Evolutionary conservation across 1,140 invertebrate genomes (phyloP).

Genomic region (Lepeophtheirus salmonis): DNA sequence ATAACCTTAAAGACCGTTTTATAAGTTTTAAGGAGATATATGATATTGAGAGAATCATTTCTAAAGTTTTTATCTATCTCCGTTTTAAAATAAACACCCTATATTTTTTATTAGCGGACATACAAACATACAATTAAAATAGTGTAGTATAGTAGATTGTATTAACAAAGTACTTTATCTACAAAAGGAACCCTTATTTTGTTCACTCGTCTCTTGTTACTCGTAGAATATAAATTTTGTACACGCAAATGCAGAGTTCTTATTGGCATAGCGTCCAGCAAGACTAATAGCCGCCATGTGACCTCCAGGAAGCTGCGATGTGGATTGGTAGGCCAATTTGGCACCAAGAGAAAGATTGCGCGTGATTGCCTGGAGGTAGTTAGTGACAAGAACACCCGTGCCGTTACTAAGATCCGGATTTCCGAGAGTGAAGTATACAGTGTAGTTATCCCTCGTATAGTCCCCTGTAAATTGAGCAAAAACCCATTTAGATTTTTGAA

Average conservation of each 20-base stretch:
- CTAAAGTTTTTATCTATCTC: too few relatives aligned
- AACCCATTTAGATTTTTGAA: constrained; percentile 68
- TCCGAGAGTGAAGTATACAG: constrained; percentile 62
- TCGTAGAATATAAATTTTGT: too few relatives aligned
- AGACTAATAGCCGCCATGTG: constrained; percentile 64
- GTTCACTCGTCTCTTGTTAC: too few relatives aligned
- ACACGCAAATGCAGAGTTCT: constrained; percentile 39
- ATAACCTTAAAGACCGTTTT: too few relatives aligned
- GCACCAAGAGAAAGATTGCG: constrained; percentile 60
- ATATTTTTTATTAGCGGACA: too few relatives aligned
- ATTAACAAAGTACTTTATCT: too few relatives aligned
- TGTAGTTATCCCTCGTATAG: constrained; percentile 67
- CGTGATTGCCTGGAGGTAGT: constrained; percentile 76
- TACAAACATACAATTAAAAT: too few relatives aligned
- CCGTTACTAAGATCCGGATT: constrained; percentile 72
- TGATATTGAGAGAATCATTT: too few relatives aligned
- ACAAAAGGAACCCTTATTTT: too few relatives aligned
- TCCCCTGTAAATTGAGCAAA: constrained; percentile 68
- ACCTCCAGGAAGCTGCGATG: constrained; percentile 60
- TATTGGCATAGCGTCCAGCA: constrained; percentile 55
- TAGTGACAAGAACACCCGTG: constrained; percentile 55
- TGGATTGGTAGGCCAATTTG: constrained; percentile 79
- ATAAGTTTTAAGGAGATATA: too few relatives aligned
- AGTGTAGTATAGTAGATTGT: too few relatives aligned
- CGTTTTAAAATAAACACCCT: too few relatives aligned